Conservation (phyloP, 1,140 invertebrate genomes). For the Procambarus virginalis region DNA sequence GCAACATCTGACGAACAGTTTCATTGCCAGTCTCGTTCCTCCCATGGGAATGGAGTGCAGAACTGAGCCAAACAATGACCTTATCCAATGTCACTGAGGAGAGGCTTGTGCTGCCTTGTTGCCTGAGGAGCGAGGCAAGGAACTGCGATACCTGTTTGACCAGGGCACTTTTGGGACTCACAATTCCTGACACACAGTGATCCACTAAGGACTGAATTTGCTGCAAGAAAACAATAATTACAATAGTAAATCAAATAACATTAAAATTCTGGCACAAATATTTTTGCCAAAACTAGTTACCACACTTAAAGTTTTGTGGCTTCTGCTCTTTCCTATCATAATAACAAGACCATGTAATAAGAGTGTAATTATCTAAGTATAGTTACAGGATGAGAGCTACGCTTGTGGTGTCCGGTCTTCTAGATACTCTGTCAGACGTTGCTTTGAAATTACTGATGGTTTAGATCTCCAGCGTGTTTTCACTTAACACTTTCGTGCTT, state of each 20-base stretch:
- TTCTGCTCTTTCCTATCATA: background rate
- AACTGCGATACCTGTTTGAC: slow-evolving; percentile 7
- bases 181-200: slow-evolving; percentile 17
- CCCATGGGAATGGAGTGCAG: background rate
- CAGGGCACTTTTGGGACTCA: background rate
- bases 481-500: no score
- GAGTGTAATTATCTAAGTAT: no score
- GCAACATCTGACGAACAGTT: slow-evolving; percentile 3
- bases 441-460: no score
- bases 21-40: background rate
- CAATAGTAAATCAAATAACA: background rate
- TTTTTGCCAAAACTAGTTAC: background rate
- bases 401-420: no score
- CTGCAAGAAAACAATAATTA: background rate
- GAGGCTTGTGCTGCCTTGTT: background rate
- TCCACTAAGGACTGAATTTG: slow-evolving; percentile 22
- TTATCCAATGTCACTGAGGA: background rate
- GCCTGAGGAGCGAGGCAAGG: slow-evolving; percentile 19
- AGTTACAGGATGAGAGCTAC: no score
- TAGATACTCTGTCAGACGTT: no score
- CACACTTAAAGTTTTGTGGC: background rate
- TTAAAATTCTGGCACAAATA: background rate
- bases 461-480: no score
- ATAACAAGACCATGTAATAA: background rate
- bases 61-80: slow-evolving; percentile 25